phyloP scores from a whole-genome alignment of 2,113 vertebrate genomes.

The Jaculus jaculus region DNA sequence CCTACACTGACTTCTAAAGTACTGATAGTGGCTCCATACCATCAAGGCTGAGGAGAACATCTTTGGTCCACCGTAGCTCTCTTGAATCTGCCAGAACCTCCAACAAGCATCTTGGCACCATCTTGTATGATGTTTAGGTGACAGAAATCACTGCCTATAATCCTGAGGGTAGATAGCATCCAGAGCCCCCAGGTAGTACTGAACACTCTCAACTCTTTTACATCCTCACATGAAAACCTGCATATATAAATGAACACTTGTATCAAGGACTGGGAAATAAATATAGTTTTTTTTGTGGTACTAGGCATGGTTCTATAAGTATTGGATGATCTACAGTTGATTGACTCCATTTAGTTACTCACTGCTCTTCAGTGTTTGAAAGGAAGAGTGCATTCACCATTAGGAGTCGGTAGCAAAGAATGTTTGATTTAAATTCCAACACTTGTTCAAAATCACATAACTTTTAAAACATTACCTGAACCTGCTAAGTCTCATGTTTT shows the following conservation, averaged over 20 bases:
- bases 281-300: background rate
- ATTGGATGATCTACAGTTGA: background rate
- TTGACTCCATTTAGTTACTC: background rate
- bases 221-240: background rate
- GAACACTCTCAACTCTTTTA: background rate
- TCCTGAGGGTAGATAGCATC: no score
- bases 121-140: background rate
- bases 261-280: background rate
- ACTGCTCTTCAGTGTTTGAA: background rate
- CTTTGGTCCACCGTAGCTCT: background rate
- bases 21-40: background rate
- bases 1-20: background rate
- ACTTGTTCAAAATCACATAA: background rate
- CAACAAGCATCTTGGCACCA: background rate
- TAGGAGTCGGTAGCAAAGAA: background rate
- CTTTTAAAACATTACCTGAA: background rate
- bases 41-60: background rate
- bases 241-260: background rate
- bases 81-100: background rate
- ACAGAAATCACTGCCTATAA: background rate
- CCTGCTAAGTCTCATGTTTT: background rate
- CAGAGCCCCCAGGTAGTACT: background rate
- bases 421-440: background rate
- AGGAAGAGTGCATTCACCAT: background rate
- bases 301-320: background rate